phyloP scores from a whole-genome alignment of 2,888 invertebrate species.

The Panopea generosa region DNA sequence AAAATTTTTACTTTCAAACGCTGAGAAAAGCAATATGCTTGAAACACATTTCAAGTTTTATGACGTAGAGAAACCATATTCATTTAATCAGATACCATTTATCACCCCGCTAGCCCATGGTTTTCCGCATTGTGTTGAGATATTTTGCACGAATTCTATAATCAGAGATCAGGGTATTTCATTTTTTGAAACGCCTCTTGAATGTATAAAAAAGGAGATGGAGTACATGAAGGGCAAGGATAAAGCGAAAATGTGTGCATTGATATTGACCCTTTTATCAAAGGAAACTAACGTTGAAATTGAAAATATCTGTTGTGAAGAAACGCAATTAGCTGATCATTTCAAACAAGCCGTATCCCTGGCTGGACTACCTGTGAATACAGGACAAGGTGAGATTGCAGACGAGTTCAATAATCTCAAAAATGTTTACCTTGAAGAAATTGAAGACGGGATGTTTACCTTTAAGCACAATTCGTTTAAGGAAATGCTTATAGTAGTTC shows the following conservation, averaged over 20 bases:
- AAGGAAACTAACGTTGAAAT: background rate
- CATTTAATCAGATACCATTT: too few species aligned
- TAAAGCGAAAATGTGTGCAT: constrained; percentile 15
- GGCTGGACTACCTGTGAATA: background rate
- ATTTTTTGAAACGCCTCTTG: constrained; percentile 26
- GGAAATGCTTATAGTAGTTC: constrained; percentile 13
- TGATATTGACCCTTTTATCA: constrained; percentile 4
- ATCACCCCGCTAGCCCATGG: constrained; percentile 15
- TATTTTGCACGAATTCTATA: constrained; percentile 30
- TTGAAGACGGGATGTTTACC: background rate
- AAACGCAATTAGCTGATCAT: background rate
- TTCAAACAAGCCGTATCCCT: background rate
- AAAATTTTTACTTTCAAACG: background rate
- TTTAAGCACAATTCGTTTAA: background rate
- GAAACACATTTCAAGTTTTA: constrained; percentile 19
- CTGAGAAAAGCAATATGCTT: constrained; percentile 15
- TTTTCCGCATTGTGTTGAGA: constrained; percentile 37
- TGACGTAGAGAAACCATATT: background rate
- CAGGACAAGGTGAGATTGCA: background rate
- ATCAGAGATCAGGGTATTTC: constrained; percentile 8
- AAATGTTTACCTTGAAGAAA: background rate
- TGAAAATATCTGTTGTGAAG: background rate
- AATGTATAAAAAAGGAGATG: constrained; percentile 22
- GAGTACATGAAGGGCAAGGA: constrained; percentile 5
- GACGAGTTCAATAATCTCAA: background rate